Percentiles rank a stretch among this genome's conserved stretches.
Conservation (phyloP, 2,888 invertebrate genomes). For the Subacronicta megacephala region DNA sequence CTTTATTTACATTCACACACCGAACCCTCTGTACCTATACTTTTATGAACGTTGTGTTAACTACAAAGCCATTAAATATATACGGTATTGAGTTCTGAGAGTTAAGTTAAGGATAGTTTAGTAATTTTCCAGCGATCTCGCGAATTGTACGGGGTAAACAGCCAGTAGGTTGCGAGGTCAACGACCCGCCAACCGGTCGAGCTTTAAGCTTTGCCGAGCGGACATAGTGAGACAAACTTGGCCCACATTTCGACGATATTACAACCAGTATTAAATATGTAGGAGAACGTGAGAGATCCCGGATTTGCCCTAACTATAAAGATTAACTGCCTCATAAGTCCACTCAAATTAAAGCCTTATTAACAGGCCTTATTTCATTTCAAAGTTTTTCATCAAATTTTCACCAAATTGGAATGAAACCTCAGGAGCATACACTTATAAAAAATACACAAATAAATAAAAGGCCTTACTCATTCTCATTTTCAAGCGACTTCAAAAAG, state of each 20-base stretch:
- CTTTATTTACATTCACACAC: neutral
- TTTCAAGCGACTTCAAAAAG: too few species aligned
- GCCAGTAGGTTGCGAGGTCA: constrained; percentile 86
- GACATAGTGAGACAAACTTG: constrained; percentile 82
- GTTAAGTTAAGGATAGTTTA: constrained; percentile 54
- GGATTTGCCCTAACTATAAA: constrained; percentile 8
- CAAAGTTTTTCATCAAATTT: too few species aligned
- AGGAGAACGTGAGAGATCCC: constrained; percentile 39
- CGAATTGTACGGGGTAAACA: constrained; percentile 66
- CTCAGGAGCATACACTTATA: too few species aligned
- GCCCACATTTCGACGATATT: constrained; percentile 80
- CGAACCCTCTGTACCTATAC: neutral
- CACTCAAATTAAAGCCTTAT: too few species aligned
- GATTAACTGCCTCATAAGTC: too few species aligned
- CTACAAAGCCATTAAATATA: constrained; percentile 31
- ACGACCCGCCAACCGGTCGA: constrained; percentile 84
- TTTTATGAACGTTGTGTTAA: constrained; percentile 9
- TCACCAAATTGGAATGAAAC: too few species aligned
- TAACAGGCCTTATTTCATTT: too few species aligned
- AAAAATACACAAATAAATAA: too few species aligned
- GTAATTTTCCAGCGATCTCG: constrained; percentile 54
- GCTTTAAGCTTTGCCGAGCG: constrained; percentile 82
- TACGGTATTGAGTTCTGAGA: constrained; percentile 33
- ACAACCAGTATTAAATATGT: constrained; percentile 52
- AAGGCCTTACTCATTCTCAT: too few species aligned